phyloP scores from a whole-genome alignment of 2,888 invertebrate species.

The Xestobium rufovillosum region DNA sequence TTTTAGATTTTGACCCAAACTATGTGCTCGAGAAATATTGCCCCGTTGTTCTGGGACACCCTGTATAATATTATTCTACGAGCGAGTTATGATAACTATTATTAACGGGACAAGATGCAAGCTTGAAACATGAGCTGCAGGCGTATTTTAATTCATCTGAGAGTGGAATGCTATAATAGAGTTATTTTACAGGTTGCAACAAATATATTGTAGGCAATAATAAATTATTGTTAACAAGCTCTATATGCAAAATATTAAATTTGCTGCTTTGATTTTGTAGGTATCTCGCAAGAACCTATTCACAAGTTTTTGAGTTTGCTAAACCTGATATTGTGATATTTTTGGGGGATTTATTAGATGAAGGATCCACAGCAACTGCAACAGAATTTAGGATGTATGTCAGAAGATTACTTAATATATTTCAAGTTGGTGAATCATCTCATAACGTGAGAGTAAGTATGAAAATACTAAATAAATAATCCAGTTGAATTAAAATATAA shows the following conservation, averaged over 20 bases:
- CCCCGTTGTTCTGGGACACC: no score
- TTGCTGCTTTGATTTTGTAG: slow-evolving; percentile 45
- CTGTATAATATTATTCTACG: no score
- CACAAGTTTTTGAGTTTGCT: slow-evolving; percentile 59
- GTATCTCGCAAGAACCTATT: slow-evolving; percentile 73
- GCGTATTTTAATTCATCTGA: no score
- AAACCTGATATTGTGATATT: slow-evolving; percentile 81
- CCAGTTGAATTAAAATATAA: not conserved
- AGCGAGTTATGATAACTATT: no score
- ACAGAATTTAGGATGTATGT: slow-evolving; percentile 66
- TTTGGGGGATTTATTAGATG: slow-evolving; percentile 92
- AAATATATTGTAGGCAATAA: no score
- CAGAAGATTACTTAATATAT: slow-evolving; percentile 63
- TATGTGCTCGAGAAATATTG: no score
- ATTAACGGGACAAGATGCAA: no score
- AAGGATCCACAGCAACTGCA: slow-evolving; percentile 72
- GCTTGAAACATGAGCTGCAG: no score
- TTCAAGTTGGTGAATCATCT: slow-evolving; percentile 41
- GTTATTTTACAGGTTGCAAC: no score
- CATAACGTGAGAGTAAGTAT: slow-evolving; percentile 31
- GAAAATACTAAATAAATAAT: slow-evolving; percentile 9
- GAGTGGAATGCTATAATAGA: not conserved
- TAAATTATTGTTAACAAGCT: no score
- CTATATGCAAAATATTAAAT: no score
- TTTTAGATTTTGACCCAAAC: no score